Evolutionary conservation across 2,888 invertebrate species (phyloP).

Genomic region (Cremastobaeus sp.): DNA sequence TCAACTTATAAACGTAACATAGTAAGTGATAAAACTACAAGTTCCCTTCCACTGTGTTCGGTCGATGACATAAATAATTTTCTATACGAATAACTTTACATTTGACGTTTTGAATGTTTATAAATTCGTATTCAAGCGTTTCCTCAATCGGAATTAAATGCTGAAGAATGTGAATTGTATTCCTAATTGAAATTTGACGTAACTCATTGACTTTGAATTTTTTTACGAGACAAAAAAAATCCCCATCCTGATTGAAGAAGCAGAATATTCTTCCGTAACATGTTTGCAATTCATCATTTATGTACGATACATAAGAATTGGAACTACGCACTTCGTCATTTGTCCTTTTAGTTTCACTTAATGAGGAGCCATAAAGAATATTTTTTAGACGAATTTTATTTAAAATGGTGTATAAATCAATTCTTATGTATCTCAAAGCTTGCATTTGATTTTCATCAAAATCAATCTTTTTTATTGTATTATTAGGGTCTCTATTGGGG

Average conservation of each 20-base stretch:
- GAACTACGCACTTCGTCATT: not conserved
- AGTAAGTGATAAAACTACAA: no score
- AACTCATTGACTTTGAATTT: not conserved
- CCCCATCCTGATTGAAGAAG: conserved; percentile 5
- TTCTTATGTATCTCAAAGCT: not conserved
- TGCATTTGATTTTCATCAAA: not conserved
- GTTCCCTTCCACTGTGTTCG: conserved; percentile 4
- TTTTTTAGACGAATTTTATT: not conserved
- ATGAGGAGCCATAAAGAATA: not conserved
- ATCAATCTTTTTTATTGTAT: not conserved
- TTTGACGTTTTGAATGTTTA: conserved; percentile 5
- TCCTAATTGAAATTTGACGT: conserved; percentile 6
- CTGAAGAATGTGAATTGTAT: conserved; percentile 4
- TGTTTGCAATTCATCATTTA: not conserved
- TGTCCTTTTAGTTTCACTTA: not conserved
- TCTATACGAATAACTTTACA: conserved; percentile 8
- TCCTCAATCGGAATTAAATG: conserved; percentile 11
- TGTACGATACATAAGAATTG: conserved; percentile 5
- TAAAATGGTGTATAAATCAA: not conserved
- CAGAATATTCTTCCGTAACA: conserved; percentile 23
- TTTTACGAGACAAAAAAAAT: conserved; percentile 1
- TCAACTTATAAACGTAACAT: no score
- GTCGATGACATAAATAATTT: conserved; percentile 12
- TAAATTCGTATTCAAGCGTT: conserved; percentile 4
- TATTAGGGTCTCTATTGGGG: not conserved